Evolutionary conservation across 2,888 invertebrate species (phyloP), one percentile per base, ranked within the genome.

Genomic region (Orchesellides sinensis): DNA sequence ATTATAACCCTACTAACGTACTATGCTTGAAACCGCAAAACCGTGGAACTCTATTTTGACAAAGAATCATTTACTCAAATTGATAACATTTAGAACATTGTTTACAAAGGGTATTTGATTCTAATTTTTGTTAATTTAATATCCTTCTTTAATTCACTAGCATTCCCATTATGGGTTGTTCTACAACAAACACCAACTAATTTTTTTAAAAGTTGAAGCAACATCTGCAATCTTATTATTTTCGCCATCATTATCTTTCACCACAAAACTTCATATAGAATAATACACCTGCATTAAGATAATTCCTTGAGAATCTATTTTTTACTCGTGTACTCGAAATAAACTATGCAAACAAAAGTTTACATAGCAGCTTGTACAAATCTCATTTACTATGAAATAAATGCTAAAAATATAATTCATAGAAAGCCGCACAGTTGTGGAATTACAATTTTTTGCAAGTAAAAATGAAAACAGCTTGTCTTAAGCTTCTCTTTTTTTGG

Each of bases 101-200:
- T 49, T 49, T 49, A 19, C 17, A 2, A 19, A 25, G 56, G n/a
- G 56, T 19, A 56, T 56, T 59, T 32, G 59, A 27, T 17, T 59
- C 59, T 59, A 59, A 59, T 59, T 59, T 56, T 59, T 32, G 54
- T 23, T 56, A 23, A 10, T 56, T 59, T 59, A 59, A 59, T n/a
- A n/a, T 59, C 59, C 59, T 54, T 25, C n/a, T n/a, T n/a, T n/a
- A n/a, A n/a, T n/a, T n/a, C 25, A 54, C 59, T 32, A 59, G 59
- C 59, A 59, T 27, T 27, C 17, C 59, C 32, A 29, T 59, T 32
- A 32, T 32, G 19, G 17, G 5, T 59, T 17, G 4, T 32, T 59
- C 32, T 65, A 40, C 23, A n/a, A 65, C 65, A 65, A 35, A 65
- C 17, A 65, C 40, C 65, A 65, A 65, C 40, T 65, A 65, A 40